These are phyloP conservation scores for Oceanites oceanicus DNA, from an alignment of 2,113 vertebrate species.

Conservation along the genomic window DNA sequence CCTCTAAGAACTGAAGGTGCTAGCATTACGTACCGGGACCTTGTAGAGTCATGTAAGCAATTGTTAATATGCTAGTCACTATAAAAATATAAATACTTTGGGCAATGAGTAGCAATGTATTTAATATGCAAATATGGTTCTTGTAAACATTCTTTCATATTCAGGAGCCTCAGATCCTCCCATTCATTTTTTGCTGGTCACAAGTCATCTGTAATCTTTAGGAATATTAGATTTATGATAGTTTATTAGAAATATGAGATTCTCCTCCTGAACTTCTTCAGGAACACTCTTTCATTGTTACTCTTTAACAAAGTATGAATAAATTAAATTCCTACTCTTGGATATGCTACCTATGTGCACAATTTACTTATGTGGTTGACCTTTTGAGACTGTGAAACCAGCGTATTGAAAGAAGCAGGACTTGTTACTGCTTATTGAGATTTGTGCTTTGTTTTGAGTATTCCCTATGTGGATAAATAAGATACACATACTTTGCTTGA, in stretches of 20 bases:
- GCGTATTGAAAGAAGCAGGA: background rate
- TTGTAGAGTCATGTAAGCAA: background rate
- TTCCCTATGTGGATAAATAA: background rate
- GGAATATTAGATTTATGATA: background rate
- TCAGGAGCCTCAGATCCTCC: background rate
- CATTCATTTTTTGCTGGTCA: background rate
- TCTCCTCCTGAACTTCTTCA: background rate
- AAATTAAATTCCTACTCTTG: background rate
- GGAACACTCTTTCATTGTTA: background rate
- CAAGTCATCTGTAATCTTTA: background rate
- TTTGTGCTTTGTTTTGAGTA: background rate
- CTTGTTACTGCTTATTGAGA: background rate
- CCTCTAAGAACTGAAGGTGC: background rate
- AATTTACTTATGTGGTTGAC: background rate
- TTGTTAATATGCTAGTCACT: background rate
- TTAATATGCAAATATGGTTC: background rate
- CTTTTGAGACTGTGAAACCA: background rate
- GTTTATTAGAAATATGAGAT: background rate
- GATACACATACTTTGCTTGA: background rate
- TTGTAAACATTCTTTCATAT: background rate
- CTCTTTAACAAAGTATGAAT: background rate
- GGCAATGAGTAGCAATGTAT: background rate
- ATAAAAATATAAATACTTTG: too few relatives aligned
- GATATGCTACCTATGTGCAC: background rate
- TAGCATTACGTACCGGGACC: background rate